phyloP scores from a whole-genome alignment of 2,888 invertebrate species.

The Aspidapion aeneum region DNA sequence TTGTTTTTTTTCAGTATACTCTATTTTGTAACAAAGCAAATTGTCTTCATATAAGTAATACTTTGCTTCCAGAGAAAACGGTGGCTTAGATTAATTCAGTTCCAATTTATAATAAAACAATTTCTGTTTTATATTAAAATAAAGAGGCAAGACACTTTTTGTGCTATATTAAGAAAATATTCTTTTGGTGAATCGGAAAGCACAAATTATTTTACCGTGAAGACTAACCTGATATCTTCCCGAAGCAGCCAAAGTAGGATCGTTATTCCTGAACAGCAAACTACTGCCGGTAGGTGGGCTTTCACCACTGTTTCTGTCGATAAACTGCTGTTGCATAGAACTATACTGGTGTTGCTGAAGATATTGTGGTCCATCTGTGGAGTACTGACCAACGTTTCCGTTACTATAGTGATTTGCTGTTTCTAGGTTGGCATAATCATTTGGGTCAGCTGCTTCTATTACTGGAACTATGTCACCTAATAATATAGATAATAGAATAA shows the following conservation, averaged over 20 bases:
- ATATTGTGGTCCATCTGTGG: conserved; percentile 36
- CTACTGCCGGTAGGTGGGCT: conserved; percentile 53
- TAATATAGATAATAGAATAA: no score
- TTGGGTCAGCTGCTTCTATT: conserved; percentile 34
- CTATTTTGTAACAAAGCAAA: no score
- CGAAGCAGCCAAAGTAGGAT: conserved; percentile 65
- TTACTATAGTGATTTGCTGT: conserved; percentile 51
- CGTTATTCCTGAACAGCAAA: conserved; percentile 55
- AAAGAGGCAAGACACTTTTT: no score
- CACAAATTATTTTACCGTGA: no score
- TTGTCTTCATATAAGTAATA: no score
- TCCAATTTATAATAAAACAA: no score
- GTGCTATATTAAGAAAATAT: no score
- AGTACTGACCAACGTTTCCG: conserved; percentile 27
- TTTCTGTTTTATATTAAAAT: no score
- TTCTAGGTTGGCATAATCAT: conserved; percentile 62
- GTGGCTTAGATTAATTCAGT: no score
- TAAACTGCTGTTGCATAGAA: conserved; percentile 24
- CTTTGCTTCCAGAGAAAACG: no score
- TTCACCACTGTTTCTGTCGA: conserved; percentile 37
- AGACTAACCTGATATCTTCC: conserved; percentile 44
- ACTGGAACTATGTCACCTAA: conserved; percentile 11
- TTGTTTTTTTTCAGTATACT: no score
- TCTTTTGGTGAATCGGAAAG: no score
- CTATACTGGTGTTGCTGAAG: conserved; percentile 38